A percentile compares a stretch with the other conserved stretches of the same genome.
phyloP scores from a whole-genome alignment of 2,113 vertebrate genomes.

The Pomatorhinus ruficollis region DNA sequence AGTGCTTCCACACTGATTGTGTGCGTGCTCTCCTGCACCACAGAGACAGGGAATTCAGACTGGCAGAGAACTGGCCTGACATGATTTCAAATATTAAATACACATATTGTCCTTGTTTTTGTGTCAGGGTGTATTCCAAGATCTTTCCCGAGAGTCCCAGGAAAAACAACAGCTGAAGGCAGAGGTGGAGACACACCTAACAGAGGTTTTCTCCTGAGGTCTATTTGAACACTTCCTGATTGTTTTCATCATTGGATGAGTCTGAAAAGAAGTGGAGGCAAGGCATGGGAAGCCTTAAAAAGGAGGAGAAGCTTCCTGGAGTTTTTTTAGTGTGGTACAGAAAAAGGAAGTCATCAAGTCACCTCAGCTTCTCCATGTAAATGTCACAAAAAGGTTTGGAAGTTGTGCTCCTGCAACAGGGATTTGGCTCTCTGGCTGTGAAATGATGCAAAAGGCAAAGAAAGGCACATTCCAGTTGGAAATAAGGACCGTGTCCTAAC shows the following conservation, averaged over 20 bases:
- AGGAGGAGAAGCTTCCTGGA: background rate
- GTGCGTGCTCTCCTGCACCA: background rate
- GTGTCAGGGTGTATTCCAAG: background rate
- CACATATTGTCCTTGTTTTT: background rate
- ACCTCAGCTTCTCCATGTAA: background rate
- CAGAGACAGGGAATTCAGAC: background rate
- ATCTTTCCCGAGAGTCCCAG: rapidly evolving
- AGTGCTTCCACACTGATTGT: rapidly evolving
- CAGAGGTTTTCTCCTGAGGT: background rate
- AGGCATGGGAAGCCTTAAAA: background rate
- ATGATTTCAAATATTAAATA: background rate
- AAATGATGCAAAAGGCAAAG: background rate
- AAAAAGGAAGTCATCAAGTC: background rate
- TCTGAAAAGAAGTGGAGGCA: background rate
- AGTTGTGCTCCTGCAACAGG: background rate
- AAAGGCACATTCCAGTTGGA: background rate
- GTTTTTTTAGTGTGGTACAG: background rate
- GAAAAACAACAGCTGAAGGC: background rate
- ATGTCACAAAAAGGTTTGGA: background rate
- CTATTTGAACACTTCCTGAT: background rate
- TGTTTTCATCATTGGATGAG: background rate
- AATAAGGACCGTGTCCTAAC: background rate
- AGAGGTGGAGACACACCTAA: rapidly evolving
- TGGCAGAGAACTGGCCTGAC: background rate
- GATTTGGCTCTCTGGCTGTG: background rate